phyloP scores from a whole-genome alignment of 2,113 vertebrate species.

The Cryptotis parvus region DNA sequence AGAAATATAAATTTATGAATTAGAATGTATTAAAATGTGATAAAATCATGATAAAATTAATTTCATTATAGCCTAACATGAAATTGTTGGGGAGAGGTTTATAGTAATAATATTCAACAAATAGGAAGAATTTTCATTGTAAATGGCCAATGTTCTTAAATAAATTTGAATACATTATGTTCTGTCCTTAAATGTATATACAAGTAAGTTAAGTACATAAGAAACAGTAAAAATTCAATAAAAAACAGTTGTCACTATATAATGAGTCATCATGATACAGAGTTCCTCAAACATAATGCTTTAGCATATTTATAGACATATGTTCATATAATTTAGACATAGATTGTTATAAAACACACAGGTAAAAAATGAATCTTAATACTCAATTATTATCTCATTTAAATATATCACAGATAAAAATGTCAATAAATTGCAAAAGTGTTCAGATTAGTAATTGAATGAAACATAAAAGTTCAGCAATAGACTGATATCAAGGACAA shows the following conservation, averaged over 20 bases:
- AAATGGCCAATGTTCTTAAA: neutral
- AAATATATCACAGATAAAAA: too few relatives aligned
- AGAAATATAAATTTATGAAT: neutral
- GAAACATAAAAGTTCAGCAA: too few relatives aligned
- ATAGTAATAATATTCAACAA: neutral
- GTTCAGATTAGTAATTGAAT: too few relatives aligned
- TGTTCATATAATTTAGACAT: too few relatives aligned
- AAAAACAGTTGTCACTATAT: neutral
- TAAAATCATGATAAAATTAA: neutral
- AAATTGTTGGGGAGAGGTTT: neutral
- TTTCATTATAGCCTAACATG: neutral
- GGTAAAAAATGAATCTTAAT: too few relatives aligned
- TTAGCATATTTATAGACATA: neutral
- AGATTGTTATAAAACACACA: too few relatives aligned
- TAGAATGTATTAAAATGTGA: neutral
- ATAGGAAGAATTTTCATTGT: neutral
- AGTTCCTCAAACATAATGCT: neutral
- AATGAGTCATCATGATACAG: neutral
- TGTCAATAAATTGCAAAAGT: too few relatives aligned
- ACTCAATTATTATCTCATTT: too few relatives aligned
- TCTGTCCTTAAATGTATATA: neutral
- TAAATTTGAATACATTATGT: neutral
- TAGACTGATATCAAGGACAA: too few relatives aligned
- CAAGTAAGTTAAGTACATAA: neutral
- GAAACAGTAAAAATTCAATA: neutral